Evolutionary conservation across 2,888 invertebrate genomes (phyloP), one percentile per base, ranked within the genome.

Genomic region (Sminthurides aquaticus): DNA sequence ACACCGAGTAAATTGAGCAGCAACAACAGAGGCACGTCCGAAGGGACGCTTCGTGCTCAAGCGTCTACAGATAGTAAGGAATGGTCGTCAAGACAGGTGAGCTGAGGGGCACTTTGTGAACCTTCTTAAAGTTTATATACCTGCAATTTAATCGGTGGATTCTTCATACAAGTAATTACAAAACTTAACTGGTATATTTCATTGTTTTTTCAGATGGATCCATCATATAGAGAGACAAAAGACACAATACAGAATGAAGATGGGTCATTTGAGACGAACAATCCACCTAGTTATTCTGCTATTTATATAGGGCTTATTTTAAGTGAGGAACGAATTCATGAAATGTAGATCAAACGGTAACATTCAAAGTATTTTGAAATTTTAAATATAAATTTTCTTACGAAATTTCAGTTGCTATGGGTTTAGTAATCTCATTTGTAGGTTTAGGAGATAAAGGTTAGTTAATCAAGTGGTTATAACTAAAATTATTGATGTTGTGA

Each of bases 361-460:
- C n/a, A n/a, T n/a, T n/a, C n/a, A n/a, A n/a, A n/a, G n/a, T n/a
- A n/a, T n/a, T n/a, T n/a, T n/a, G n/a, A n/a, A n/a, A n/a, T n/a
- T n/a, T n/a, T n/a, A n/a, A n/a, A n/a, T n/a, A n/a, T n/a, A n/a
- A n/a, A n/a, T n/a, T 34, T 24, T 18, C 24, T 11, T 62, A 52
- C n/a, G n/a, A n/a, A n/a, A 27, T 56, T 62, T 2, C 62, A 74
- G 74, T 73, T 54, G 67, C 69, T 22, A 67, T 74, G 49, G 74
- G 74, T 0, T 58, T 69, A 26, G 74, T 74, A 49, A 73, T 74
- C 62, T 70, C 71, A 1, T 74, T 74, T 57, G 74, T 74, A 18
- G 74, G 74, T 18, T 57, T 74, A 57, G 74, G 74, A 49, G 74
- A 74, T 48, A 74, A 74, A 67, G 74, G 74, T 73, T n/a, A n/a